Evolutionary conservation across 2,797 vertebrate species (phyloP), one percentile per base, ranked within the genome.

Genomic region (Pipistrellus kuhlii): DNA sequence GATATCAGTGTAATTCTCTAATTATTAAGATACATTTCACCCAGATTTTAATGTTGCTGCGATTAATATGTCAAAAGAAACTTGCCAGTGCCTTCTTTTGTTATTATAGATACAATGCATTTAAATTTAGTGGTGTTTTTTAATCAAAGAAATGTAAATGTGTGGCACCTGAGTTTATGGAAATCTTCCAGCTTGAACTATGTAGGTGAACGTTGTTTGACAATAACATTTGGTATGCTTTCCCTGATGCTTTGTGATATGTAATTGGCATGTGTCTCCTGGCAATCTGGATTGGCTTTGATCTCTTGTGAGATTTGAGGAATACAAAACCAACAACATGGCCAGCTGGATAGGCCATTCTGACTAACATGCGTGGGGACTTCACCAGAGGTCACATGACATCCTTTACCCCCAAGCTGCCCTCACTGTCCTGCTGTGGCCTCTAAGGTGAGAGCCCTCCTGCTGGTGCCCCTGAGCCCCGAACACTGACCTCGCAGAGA

Each of bases 31-130:
- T 18, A 62, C 6, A 25, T 86, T 72, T 85, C 18, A 12, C 51
- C 35, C 2, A 21, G 10, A 76, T 91, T 92, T 80, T 93, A 82
- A 87, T 87, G 55, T 85, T 68, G 44, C 66, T 92, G 66, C 41
- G 80, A 77, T 84, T 53, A 91, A 86, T 81, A 90, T 48, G 44
- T 82, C 46, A 77, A 93, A 88, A 86, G 83, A 97, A 94, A 89
- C 46, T 51, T 72, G 27, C 9, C 27, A 21, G 44, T 51, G 55
- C n/a, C 91, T 62, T 88, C 25, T 93, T 84, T 94, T 44, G 11
- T 59, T 77, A 80, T 57, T 85, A 57, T 73, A 82, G 21, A 14
- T 9, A 59, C 5, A 13, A 38, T 7, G 20, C 35, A 80, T 87
- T 64, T 95, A 90, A 81, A 81, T 72, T 68, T 48, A 17, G 72